A percentile compares a stretch with the other conserved stretches of the same genome.
Conservation (phyloP, 1,140 invertebrate species). For the Phortica variegata region DNA sequence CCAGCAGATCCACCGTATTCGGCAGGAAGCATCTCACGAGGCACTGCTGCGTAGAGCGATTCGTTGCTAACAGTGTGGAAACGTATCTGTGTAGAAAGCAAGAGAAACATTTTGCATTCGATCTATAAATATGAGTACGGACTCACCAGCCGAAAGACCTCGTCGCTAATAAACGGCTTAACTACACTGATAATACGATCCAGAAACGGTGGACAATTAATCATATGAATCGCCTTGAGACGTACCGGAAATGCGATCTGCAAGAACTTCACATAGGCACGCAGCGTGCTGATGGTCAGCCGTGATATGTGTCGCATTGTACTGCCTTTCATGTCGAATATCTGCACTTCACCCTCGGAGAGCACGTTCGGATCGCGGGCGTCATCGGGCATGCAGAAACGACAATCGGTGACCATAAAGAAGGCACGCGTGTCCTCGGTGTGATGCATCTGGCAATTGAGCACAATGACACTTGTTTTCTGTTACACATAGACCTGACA, state of each 20-base stretch:
- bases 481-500: background rate
- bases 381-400: conserved; percentile 62
- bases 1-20: conserved; percentile 68
- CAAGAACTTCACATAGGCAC: conserved; percentile 45
- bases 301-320: conserved; percentile 65
- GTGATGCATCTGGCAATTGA: conserved; percentile 62
- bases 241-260: conserved; percentile 75
- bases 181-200: conserved; percentile 64
- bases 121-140: background rate
- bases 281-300: conserved; percentile 64
- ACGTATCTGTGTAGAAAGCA: conserved; percentile 59
- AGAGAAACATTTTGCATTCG: background rate
- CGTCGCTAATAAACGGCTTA: conserved; percentile 67
- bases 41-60: conserved; percentile 63
- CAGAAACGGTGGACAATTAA: conserved; percentile 66
- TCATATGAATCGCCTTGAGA: conserved; percentile 73
- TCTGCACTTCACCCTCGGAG: conserved; percentile 66
- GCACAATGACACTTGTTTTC: background rate
- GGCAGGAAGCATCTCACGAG: conserved; percentile 64
- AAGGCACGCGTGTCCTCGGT: conserved; percentile 68
- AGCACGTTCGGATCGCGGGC: conserved; percentile 33
- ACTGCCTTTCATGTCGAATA: conserved; percentile 68
- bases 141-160: conserved; percentile 59
- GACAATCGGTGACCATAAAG: conserved; percentile 68
- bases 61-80: conserved; percentile 65